Conservation (phyloP, 2,113 vertebrate genomes). For the Eptesicus fuscus region DNA sequence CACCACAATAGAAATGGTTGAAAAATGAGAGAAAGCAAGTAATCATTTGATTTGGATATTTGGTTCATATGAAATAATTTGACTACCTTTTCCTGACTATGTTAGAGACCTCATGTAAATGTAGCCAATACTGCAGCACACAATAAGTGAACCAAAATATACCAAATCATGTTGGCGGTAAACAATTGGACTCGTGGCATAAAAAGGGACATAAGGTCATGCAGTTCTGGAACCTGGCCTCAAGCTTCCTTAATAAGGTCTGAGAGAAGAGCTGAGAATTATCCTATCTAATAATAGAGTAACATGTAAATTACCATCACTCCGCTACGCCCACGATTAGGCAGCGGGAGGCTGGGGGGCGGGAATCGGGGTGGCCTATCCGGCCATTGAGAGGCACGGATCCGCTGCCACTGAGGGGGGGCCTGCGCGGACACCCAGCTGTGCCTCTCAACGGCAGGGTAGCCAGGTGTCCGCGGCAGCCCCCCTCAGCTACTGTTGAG, state of each 20-base stretch:
- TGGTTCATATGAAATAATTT: not conserved
- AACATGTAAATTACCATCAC: no score
- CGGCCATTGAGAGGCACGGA: no score
- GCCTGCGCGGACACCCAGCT: no score
- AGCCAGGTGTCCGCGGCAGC: no score
- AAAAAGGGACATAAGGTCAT: not conserved
- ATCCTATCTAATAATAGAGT: no score
- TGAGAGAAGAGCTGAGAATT: not conserved
- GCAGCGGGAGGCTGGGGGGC: no score
- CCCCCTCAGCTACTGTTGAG: no score
- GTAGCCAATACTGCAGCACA: not conserved
- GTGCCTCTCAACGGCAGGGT: no score
- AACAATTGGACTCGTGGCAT: not conserved
- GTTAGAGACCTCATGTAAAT: not conserved
- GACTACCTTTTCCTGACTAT: not conserved
- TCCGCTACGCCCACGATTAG: no score
- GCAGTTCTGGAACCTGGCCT: not conserved
- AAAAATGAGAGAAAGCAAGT: not conserved
- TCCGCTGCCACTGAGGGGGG: no score
- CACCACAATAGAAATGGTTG: not conserved
- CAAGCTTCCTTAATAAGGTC: not conserved
- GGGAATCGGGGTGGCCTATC: no score
- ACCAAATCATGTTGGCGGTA: not conserved
- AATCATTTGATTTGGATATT: not conserved
- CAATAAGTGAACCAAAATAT: not conserved